Percentiles rank a stretch among this genome's conserved stretches.
Evolutionary conservation across 2,113 vertebrate species (phyloP).

Genomic region (Trichechus manatus): DNA sequence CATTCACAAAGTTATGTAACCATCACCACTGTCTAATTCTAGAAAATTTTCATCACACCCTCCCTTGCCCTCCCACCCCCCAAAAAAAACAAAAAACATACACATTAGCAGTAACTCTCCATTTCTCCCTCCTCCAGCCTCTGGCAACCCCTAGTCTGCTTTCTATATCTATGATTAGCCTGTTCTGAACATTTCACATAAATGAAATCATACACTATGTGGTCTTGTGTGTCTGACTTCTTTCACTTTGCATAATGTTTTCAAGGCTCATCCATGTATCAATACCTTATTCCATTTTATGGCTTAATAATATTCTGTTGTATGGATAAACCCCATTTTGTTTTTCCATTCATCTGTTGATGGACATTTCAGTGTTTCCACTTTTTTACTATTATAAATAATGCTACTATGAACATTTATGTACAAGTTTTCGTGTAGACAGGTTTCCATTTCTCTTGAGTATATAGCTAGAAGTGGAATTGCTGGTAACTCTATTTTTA

Average conservation of each 20-base stretch:
- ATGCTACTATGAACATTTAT: background rate
- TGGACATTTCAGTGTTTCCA: background rate
- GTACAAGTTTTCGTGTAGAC: background rate
- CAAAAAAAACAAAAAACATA: background rate
- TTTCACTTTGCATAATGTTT: constrained; percentile 3
- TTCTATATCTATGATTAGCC: background rate
- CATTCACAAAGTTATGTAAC: background rate
- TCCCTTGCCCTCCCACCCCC: background rate
- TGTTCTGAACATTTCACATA: background rate
- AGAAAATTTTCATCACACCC: background rate
- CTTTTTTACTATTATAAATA: background rate
- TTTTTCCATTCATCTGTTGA: background rate
- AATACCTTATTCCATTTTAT: background rate
- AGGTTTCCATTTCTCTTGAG: constrained; percentile 35
- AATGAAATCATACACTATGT: background rate
- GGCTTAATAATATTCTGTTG: background rate
- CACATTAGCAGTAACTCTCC: background rate
- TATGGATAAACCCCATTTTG: background rate
- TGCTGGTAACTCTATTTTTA: background rate
- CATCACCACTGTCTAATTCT: background rate
- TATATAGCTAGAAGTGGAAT: background rate
- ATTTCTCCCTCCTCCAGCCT: background rate
- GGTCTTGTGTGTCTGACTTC: background rate
- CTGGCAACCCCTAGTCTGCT: background rate
- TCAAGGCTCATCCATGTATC: background rate